Conservation (phyloP, 2,888 invertebrate genomes). For the Tanypteryx hageni region DNA sequence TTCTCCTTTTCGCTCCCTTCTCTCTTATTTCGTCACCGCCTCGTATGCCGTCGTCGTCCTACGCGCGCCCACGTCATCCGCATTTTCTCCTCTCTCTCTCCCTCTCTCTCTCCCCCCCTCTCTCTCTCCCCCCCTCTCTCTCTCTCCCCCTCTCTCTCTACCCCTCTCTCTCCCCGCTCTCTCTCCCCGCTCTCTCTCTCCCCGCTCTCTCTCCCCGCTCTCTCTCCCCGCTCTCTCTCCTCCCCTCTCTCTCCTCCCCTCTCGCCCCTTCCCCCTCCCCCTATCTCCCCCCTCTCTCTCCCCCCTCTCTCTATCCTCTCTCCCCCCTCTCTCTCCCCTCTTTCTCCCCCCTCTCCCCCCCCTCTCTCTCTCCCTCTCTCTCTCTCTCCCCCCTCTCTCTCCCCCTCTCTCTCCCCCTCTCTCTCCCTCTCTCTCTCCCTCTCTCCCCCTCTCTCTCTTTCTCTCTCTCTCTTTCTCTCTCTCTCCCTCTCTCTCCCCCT, state of each 20-base stretch:
- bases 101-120: background rate
- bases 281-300: background rate
- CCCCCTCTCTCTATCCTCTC: background rate
- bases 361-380: background rate
- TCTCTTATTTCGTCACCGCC: background rate
- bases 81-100: conserved; percentile 15
- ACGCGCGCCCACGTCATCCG: background rate
- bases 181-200: background rate
- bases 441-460: background rate
- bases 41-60: background rate
- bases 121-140: background rate
- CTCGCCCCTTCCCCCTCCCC: background rate
- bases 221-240: background rate
- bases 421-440: background rate
- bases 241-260: background rate
- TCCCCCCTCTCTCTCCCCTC: background rate
- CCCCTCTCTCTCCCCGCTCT: background rate
- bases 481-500: background rate
- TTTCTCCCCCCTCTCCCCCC: no score
- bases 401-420: background rate
- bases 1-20: background rate
- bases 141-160: background rate
- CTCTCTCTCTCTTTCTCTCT: background rate
- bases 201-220: background rate
- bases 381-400: background rate